Percentiles rank a stretch among this genome's conserved stretches.
Conservation (phyloP, 2,888 invertebrate species). For the Drosophila peninsularis region DNA sequence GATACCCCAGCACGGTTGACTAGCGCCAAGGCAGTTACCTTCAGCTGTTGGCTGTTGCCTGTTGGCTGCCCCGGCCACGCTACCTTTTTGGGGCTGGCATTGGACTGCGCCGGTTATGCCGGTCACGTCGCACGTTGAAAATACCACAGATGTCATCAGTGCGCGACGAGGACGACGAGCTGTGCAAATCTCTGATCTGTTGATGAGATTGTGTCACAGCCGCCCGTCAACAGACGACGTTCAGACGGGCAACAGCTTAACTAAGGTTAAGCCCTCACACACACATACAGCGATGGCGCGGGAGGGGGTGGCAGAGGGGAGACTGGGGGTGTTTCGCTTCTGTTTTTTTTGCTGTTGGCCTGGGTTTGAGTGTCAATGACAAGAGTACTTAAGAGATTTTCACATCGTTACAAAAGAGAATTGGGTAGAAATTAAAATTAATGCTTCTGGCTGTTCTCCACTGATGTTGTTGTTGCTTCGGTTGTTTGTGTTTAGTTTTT, state of each 20-base stretch:
- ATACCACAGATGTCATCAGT: conserved; percentile 81
- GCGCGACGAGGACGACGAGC: conserved; percentile 73
- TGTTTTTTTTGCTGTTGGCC: conserved; percentile 22
- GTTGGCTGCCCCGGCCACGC: neutral
- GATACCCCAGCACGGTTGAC: neutral
- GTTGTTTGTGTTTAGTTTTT: neutral
- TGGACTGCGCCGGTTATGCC: conserved; percentile 65
- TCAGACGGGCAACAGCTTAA: conserved; percentile 70
- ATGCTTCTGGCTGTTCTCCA: conserved; percentile 53
- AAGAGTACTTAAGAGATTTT: conserved; percentile 84
- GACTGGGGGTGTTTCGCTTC: neutral
- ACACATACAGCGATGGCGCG: conserved; percentile 8
- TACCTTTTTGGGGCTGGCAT: neutral
- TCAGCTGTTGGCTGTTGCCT: conserved; percentile 2
- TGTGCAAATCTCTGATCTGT: conserved; percentile 80
- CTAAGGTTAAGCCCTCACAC: conserved; percentile 75
- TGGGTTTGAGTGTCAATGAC: conserved; percentile 80
- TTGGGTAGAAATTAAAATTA: conserved; percentile 82
- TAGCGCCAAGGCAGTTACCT: conserved; percentile 13
- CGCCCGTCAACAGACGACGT: conserved; percentile 60
- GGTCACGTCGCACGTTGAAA: conserved; percentile 81
- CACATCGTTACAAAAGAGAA: conserved; percentile 82
- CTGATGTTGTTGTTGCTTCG: conserved; percentile 12
- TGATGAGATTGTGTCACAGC: conserved; percentile 81
- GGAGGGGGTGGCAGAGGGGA: neutral